Conservation (phyloP, 2,888 invertebrate genomes). For the Dryadula phaetusa region DNA sequence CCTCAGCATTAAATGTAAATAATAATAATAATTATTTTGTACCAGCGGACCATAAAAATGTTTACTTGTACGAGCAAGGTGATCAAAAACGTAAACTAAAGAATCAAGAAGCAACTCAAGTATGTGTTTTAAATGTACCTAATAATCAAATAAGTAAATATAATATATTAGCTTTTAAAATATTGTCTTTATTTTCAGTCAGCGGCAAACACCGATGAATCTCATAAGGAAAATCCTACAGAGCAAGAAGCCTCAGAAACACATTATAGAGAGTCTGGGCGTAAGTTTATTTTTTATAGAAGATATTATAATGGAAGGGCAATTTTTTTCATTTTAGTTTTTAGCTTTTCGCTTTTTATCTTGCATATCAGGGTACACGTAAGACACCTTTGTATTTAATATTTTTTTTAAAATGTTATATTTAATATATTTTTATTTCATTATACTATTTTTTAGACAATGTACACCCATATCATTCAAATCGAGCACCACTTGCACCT, state of each 20-base stretch:
- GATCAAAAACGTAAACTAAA: constrained; percentile 79
- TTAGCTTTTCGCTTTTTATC: no score
- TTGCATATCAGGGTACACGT: no score
- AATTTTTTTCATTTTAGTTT: no score
- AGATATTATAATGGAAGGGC: neutral
- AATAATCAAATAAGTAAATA: neutral
- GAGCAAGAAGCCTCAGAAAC: constrained; percentile 76
- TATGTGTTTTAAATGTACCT: constrained; percentile 3
- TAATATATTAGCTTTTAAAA: neutral
- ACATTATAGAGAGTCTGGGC: constrained; percentile 66
- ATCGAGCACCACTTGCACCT: constrained; percentile 56
- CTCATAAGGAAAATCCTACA: constrained; percentile 48
- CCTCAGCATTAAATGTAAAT: constrained; percentile 60
- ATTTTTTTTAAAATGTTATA: no score
- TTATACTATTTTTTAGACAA: constrained; percentile 54
- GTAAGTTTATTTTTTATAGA: constrained; percentile 57
- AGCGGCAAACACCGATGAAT: constrained; percentile 23
- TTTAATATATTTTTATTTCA: neutral
- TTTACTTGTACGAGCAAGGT: constrained; percentile 75
- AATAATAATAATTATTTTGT: constrained; percentile 59
- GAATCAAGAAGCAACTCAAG: constrained; percentile 52
- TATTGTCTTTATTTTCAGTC: constrained; percentile 33
- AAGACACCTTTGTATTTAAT: no score
- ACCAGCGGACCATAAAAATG: constrained; percentile 65
- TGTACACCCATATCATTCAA: constrained; percentile 55